Evolutionary conservation across 2,797 vertebrate genomes (phyloP), one percentile per base, ranked within the genome.

Genomic region (Sebastes itinus): DNA sequence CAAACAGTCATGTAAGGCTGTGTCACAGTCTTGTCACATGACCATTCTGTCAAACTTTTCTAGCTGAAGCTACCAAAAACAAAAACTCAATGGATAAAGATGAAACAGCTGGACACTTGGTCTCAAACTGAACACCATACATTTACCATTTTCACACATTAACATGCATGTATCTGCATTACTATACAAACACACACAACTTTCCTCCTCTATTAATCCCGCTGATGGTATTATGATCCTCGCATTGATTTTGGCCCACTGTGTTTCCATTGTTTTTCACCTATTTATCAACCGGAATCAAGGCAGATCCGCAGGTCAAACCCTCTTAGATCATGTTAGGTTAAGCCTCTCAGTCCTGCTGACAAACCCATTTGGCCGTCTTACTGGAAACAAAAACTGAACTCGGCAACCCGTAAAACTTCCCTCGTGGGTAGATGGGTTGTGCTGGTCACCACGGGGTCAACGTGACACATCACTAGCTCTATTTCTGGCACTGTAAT

Each of bases 391-490:
- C 58, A 81, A 84, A 81, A 83, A 81, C 58, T 82, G 55, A 74
- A 72, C 54, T 78, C 70, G 38, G 49, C 72, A 70, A 83, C 79
- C 80, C 80, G 75, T 58, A 20, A 74, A 60, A 80, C 23, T 3
- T 38, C 72, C 85, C 92, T 77, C 56, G 7, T 14, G 88, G 82
- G 83, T 82, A 25, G 78, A 86, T 54, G 76, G 82, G 84, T 71
- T 69, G 87, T 77, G 72, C 86, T 87, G 91, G 89, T 91, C 91
- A 90, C 74, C 42, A 4, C 68, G 2, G 78, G 87, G 92, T 92
- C 92, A 92, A 2, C 20, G 35, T 92, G 91, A 94, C 91, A 90
- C 90, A 87, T 77, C 62, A 71, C 83, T 64, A 25, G 54, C 87
- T 84, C 72, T 89, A 81, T 84, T 91, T 90, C 79, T 86, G 90